Evolutionary conservation across 1,140 invertebrate genomes (phyloP).

Genomic region (Trichonephila clavata): DNA sequence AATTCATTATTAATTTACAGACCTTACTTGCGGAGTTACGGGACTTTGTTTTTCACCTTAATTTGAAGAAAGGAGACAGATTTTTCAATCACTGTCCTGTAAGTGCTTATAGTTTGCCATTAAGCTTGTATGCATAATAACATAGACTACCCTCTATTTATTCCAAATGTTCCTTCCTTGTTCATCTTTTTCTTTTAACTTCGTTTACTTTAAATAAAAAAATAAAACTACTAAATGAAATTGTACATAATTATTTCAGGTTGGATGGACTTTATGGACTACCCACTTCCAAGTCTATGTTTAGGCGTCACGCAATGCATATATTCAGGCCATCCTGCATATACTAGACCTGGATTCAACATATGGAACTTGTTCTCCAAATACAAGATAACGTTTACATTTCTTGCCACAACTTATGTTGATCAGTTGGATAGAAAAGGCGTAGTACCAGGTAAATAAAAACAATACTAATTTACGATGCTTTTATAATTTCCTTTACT

Average conservation of each 20-base stretch:
- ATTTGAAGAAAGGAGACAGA: conserved; percentile 48
- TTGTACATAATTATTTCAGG: background rate
- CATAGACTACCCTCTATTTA: too few species aligned
- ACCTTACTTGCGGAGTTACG: background rate
- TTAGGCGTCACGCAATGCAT: conserved; percentile 27
- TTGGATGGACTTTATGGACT: conserved; percentile 53
- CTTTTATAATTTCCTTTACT: too few species aligned
- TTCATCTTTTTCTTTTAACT: background rate
- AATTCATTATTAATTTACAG: background rate
- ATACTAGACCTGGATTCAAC: background rate
- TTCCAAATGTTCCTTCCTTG: too few species aligned
- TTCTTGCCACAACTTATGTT: background rate
- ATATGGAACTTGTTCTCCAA: conserved; percentile 36
- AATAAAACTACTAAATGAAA: background rate
- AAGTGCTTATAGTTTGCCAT: background rate
- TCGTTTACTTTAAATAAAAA: background rate
- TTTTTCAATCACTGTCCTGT: conserved; percentile 37
- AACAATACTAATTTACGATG: background rate
- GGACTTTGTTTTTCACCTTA: background rate
- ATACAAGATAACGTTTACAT: conserved; percentile 17
- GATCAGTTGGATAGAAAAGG: conserved; percentile 4
- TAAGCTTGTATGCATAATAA: background rate
- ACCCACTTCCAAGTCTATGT: background rate
- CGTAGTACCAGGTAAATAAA: conserved; percentile 34
- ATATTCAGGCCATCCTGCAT: background rate